A percentile compares a stretch with the other conserved stretches of the same genome.
phyloP scores from a whole-genome alignment of 1,140 invertebrate species.

The Drosophila dunni region DNA sequence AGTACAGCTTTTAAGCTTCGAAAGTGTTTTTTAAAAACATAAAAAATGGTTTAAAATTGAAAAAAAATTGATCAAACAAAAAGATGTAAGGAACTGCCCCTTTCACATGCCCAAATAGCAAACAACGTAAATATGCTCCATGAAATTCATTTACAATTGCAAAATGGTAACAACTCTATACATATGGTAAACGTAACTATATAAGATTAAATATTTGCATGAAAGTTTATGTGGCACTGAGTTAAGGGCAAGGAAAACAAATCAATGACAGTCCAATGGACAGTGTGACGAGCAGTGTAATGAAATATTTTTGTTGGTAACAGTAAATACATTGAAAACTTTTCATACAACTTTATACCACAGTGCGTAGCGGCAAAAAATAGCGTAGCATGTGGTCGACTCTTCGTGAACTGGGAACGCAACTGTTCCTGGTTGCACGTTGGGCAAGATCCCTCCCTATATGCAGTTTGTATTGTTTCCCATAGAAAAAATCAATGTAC shows the following conservation, averaged over 20 bases:
- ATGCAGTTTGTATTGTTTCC: constrained; percentile 33
- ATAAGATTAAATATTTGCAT: not conserved
- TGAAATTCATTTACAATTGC: constrained; percentile 54
- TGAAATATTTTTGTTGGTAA: too few relatives aligned
- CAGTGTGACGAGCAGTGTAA: not conserved
- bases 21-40: constrained; percentile 8
- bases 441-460: not conserved
- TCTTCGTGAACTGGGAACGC: constrained; percentile 11
- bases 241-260: not conserved
- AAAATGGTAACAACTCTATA: constrained; percentile 35
- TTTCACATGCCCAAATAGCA: constrained; percentile 5
- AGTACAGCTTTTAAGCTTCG: constrained; percentile 18
- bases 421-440: constrained; percentile 10
- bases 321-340: not conserved
- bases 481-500: constrained; percentile 72
- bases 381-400: constrained; percentile 66
- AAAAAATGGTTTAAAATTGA: constrained; percentile 49
- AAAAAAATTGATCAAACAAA: constrained; percentile 2
- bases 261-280: not conserved
- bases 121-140: constrained; percentile 41
- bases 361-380: constrained; percentile 49
- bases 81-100: constrained; percentile 6
- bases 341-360: constrained; percentile 2
- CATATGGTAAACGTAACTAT: not conserved
- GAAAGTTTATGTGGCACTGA: not conserved